Base-by-base conservation (phyloP, 2,113 vertebrate genomes). In the Atractosteus spatula region DNA sequence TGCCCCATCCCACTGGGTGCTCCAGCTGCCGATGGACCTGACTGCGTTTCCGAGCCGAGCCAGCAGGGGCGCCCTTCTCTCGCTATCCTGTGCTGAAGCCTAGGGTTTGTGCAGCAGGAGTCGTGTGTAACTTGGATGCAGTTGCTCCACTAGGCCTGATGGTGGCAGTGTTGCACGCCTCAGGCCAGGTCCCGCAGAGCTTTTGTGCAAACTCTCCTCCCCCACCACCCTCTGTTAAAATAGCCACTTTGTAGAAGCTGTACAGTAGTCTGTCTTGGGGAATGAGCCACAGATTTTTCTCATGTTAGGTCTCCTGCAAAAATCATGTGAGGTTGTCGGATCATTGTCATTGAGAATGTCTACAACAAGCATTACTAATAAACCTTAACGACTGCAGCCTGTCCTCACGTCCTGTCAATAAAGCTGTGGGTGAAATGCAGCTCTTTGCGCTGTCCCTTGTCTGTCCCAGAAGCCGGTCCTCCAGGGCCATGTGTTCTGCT, bases 401-500 rank as follows among this genome's bases (percentile, higher is more conserved):
- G 66, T 68, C n/a, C 3, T 43, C 68, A 51, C 57, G 41, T 12
- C 43, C 55, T 13, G 8, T 57, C 4, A 69, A 57, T 69, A 69
- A 69, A 69, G 12, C 29, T 29, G 13, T n/a, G 13, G 57, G 54
- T 16, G 12, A 56, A 8, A 43, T 43, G 55, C 68, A 69, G 14
- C 17, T 1, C 14, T 14, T 16, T 59, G 12, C 57, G n/a, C 5
- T 59, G 11, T 59, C 29, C 29, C 29, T 29, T 29, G 29, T 29
- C 29, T 29, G 29, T 29, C 29, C 29, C 29, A 29, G 29, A 29
- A 29, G 1, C 29, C 29, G 29, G 1, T 29, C 29, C 2, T 29
- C 29, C 29, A 2, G 29, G 29, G 29, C 29, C 42, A 3, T 16
- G 1, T 43, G 8, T 66, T 42, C 29, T 29, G 29, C 29, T 1